Conservation (phyloP, 1,140 invertebrate species). For the Psilanteris sp. region DNA sequence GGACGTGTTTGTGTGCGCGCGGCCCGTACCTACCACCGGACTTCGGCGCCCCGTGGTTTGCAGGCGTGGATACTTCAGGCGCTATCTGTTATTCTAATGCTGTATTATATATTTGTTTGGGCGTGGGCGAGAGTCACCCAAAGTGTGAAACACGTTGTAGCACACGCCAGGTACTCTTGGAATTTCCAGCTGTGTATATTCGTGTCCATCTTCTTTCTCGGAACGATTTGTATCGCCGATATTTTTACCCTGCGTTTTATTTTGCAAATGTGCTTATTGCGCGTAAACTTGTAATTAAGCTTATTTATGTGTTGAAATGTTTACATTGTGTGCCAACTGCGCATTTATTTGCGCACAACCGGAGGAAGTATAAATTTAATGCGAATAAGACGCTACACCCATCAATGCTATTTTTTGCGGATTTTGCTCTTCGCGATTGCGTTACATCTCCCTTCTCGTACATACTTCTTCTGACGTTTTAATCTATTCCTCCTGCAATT, state of each 20-base stretch:
- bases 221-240: constrained; percentile 44
- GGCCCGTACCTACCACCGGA: constrained; percentile 53
- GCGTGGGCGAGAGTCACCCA: constrained; percentile 71
- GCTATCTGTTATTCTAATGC: constrained; percentile 76
- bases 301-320: constrained; percentile 37
- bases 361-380: too few species aligned
- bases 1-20: constrained; percentile 11
- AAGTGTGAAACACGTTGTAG: constrained; percentile 77
- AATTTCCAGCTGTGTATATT: constrained; percentile 65
- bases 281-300: constrained; percentile 46
- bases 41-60: constrained; percentile 68
- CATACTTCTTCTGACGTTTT: too few species aligned
- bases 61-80: constrained; percentile 72
- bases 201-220: constrained; percentile 50
- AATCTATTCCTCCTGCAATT: too few species aligned
- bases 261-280: constrained; percentile 34
- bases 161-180: constrained; percentile 68
- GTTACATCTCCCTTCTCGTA: too few species aligned
- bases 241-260: constrained; percentile 30
- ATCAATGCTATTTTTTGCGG: too few species aligned
- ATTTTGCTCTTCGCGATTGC: too few species aligned
- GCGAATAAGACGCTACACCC: too few species aligned
- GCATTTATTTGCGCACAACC: constrained; percentile 18
- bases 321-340: constrained; percentile 15
- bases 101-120: constrained; percentile 75